Percentiles rank a stretch among this genome's conserved stretches.
Evolutionary conservation across 1,140 invertebrate species (phyloP).

Genomic region (Vollenhovia emeryi): DNA sequence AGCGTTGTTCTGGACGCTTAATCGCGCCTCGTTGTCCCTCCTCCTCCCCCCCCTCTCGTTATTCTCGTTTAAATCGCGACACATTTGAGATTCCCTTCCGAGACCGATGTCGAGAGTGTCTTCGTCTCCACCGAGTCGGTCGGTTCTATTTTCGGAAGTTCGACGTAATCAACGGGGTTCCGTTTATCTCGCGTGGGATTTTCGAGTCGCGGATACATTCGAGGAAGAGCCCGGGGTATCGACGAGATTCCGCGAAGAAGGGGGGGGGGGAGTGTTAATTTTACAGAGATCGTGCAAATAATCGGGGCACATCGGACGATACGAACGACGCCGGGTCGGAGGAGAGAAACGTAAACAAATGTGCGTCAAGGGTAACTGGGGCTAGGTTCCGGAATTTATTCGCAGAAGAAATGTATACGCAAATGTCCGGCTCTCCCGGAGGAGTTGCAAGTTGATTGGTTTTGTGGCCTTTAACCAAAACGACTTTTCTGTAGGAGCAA

Average conservation of each 20-base stretch:
- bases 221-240: not conserved
- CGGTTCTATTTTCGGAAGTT: not conserved
- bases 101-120: constrained; percentile 19
- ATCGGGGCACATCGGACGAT: not conserved
- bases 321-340: not conserved
- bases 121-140: not conserved
- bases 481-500: no score
- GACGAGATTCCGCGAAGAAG: no score
- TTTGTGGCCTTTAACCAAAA: no score
- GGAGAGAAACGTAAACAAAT: not conserved
- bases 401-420: no score
- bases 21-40: no score
- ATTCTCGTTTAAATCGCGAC: constrained; percentile 11
- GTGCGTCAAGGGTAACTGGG: not conserved
- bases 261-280: not conserved
- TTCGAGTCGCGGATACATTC: not conserved
- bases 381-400: no score
- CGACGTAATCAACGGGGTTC: not conserved
- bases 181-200: not conserved
- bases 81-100: constrained; percentile 37
- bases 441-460: no score
- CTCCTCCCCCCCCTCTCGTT: no score
- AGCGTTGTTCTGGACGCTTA: constrained; percentile 28
- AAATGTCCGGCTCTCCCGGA: no score
- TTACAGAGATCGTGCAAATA: not conserved